Base-by-base conservation (phyloP, 2,888 invertebrate genomes). In the Coenonympha glycerion region DNA sequence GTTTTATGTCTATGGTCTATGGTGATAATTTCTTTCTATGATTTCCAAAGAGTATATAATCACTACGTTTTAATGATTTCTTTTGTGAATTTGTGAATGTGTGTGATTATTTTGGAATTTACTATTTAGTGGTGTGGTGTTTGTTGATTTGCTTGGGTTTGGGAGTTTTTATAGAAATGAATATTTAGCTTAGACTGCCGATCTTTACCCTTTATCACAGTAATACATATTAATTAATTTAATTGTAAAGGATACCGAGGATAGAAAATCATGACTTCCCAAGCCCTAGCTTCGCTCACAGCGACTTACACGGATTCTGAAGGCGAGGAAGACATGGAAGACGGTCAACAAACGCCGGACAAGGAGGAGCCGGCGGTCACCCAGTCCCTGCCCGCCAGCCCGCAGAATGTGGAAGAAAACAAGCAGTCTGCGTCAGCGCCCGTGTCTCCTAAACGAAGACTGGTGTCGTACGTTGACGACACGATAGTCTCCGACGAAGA, bases 271-370 rank as follows among this genome's bases (percentile, higher is more conserved):
- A 88, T 88, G 88, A 72, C 88, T 40, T 87, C 87, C 2, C 87
- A 88, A 73, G 95, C 95, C 30, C 87, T 96, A 73, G 94, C 94
- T 50, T 94, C 95, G 44, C 87, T 96, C 61, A 96, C 95, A 44
- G 96, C 95, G 21, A 94, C 94, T 34, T 96, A 96, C 76, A 96
- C 96, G 1, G 96, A 96, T 76, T 96, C 96, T 0, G 96, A 96
- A 82, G 95, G 93, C 45, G 96, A 96, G 76, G 95, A 95, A 63
- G 93, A 92, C 55, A 89, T 89, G 74, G 89, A 90, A 69, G 90
- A 91, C 58, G 89, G 70, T 4, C 73, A 71, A 51, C 83, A 87
- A 59, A 87, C 87, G 15, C 88, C 89, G 47, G 89, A 90, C 59
- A 89, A 88, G 68, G 79, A 84, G 0, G 82, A 80, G 39, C 59